Evolutionary conservation across 2,888 invertebrate species (phyloP), one percentile per base, ranked within the genome.

Genomic region (Chironomus tentans): DNA sequence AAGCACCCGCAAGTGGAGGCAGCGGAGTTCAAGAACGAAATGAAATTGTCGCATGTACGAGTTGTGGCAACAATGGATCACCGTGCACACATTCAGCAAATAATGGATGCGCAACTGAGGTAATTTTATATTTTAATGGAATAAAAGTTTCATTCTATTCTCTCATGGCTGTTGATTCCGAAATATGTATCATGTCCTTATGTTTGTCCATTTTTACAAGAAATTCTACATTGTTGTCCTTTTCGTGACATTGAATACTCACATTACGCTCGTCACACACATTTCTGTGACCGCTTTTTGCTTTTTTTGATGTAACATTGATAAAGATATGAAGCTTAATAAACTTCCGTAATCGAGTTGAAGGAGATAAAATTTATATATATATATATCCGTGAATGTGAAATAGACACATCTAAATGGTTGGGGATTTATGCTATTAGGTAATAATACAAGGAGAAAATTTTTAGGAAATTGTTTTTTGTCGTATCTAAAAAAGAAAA

Each of bases 21-120:
- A 24, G 65, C 13, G 65, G 65, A 21, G 24, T 12, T 21, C 65
- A 18, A 24, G 65, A 65, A 65, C 90, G 91, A 77, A 92, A 92
- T 81, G 94, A 94, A 84, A 89, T 94, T 80, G 92, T 94, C 77
- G 89, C 92, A 78, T 94, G 94, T 83, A 91, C 94, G 77, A 90
- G 90, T 79, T 94, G 94, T 83, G 86, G 88, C 2, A 89, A 89
- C 80, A 88, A 88, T 79, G 91, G 92, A 70, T 92, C 91, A 81
- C 91, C 92, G 48, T 94, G 94, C 83, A 93, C 93, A 76, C 94
- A 94, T 84, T 90, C 93, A 77, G 89, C 92, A 78, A 94, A 93
- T 83, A 94, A 94, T 82, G 93, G 94, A 81, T 94, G 94, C 81
- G 92, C 93, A 77, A 87, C 92, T 79, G 93, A 94, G 92, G 93